These are phyloP conservation scores for Cliona cf. orientalis DNA, from an alignment of 37 sponge, comb jelly and placozoan species.

Conservation along the genomic window DNA sequence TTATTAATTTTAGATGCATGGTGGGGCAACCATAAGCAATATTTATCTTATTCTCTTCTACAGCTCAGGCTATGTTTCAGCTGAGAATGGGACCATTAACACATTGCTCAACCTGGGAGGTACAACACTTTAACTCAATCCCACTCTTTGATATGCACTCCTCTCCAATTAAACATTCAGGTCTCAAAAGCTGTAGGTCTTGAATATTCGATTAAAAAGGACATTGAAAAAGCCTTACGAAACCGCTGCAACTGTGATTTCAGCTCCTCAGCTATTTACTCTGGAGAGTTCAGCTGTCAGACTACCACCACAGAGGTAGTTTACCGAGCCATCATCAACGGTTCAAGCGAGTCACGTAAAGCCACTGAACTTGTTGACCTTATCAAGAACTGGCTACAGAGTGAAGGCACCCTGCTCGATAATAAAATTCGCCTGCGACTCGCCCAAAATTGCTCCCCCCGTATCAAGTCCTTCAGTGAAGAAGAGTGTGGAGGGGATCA, in stretches of 20 bases:
- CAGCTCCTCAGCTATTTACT: background rate
- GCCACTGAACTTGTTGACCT: background rate
- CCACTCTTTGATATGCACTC: no score
- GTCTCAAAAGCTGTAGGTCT: background rate
- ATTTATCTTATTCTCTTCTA: background rate
- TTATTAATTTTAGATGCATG: background rate
- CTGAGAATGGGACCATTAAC: background rate
- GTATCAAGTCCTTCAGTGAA: background rate
- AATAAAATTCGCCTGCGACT: background rate
- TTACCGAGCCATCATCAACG: slow-evolving; percentile 7
- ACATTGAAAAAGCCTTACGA: background rate
- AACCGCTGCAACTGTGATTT: slow-evolving; percentile 11
- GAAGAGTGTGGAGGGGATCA: slow-evolving; percentile 4
- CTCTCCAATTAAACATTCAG: no score
- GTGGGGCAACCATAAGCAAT: background rate
- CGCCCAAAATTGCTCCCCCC: background rate
- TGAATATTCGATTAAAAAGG: background rate
- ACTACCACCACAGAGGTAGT: background rate
- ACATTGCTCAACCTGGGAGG: background rate
- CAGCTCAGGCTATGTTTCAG: slow-evolving; percentile 8
- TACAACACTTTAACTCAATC: no score
- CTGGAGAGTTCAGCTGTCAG: slow-evolving; percentile 17
- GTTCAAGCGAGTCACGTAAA: background rate
- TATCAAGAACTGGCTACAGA: background rate
- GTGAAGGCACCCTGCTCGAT: background rate